Evolutionary conservation across 1,140 invertebrate species (phyloP).

Genomic region (Harpegnathos saltator): DNA sequence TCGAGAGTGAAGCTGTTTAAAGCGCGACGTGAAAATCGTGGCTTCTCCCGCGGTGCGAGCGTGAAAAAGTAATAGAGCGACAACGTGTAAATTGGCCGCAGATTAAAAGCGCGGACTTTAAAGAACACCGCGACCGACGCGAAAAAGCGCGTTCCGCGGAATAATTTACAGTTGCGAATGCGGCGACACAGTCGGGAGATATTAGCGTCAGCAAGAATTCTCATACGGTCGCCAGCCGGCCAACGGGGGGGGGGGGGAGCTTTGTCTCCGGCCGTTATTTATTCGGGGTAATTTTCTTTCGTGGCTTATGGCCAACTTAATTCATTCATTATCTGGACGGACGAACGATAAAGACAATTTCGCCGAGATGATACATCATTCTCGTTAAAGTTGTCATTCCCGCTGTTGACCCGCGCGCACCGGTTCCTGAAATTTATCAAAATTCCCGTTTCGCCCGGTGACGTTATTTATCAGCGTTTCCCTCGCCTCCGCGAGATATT

Average conservation of each 20-base stretch:
- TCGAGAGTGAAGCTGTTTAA: too few relatives aligned
- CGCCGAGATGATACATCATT: conserved; percentile 67
- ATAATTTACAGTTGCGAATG: conserved; percentile 56
- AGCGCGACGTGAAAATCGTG: conserved; percentile 3
- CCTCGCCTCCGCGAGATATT: neutral
- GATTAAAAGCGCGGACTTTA: conserved; percentile 40
- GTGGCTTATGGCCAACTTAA: conserved; percentile 70
- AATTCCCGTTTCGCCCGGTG: conserved; percentile 20
- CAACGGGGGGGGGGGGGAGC: too few relatives aligned
- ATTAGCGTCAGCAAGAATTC: conserved; percentile 58
- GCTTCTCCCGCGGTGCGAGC: neutral
- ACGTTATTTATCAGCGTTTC: conserved; percentile 36
- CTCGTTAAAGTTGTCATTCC: conserved; percentile 50
- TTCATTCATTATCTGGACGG: conserved; percentile 67
- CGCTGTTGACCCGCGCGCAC: conserved; percentile 24
- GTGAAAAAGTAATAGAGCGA: conserved; percentile 37
- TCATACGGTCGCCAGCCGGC: conserved; percentile 32
- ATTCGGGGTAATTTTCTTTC: conserved; percentile 70
- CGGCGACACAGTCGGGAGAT: conserved; percentile 39
- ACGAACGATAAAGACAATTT: conserved; percentile 62
- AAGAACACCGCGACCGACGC: conserved; percentile 29
- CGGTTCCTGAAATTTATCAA: conserved; percentile 31
- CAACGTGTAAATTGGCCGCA: conserved; percentile 51
- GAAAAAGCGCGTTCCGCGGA: conserved; percentile 37
- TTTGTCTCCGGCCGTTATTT: conserved; percentile 67